Evolutionary conservation across 2,888 invertebrate species (phyloP).

Genomic region (Drosophila falleni): DNA sequence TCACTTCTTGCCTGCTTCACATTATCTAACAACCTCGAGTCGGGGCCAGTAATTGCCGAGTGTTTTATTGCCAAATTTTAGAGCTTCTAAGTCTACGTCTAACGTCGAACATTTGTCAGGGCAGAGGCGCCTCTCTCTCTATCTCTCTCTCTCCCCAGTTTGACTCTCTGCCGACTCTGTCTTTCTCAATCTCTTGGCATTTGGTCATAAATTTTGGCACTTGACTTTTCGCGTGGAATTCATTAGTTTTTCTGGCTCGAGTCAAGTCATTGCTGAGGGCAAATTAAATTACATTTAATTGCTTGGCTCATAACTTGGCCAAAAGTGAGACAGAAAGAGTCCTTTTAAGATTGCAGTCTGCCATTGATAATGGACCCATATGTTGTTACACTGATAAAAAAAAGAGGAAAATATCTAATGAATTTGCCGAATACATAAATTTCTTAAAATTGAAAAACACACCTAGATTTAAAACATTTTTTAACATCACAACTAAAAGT

Average conservation of each 20-base stretch:
- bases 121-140: conserved; percentile 37
- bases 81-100: conserved; percentile 73
- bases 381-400: conserved; percentile 1
- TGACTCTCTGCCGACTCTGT: background rate
- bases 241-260: conserved; percentile 67
- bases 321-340: conserved; percentile 7
- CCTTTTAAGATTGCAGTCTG: conserved; percentile 18
- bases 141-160: background rate
- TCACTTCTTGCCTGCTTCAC: background rate
- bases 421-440: too few species aligned
- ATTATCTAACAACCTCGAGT: conserved; percentile 12
- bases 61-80: conserved; percentile 80
- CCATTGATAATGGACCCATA: conserved; percentile 46
- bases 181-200: conserved; percentile 7
- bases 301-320: conserved; percentile 67
- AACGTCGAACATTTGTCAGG: conserved; percentile 79
- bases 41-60: conserved; percentile 73
- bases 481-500: too few species aligned
- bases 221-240: conserved; percentile 79
- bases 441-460: too few species aligned
- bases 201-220: conserved; percentile 72
- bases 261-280: conserved; percentile 54
- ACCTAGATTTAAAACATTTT: too few species aligned
- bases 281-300: conserved; percentile 81
- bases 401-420: too few species aligned